A percentile compares a stretch with the other conserved stretches of the same genome.
Evolutionary conservation across 2,797 vertebrate species (phyloP).

Genomic region (Chaenodraco wilsoni): DNA sequence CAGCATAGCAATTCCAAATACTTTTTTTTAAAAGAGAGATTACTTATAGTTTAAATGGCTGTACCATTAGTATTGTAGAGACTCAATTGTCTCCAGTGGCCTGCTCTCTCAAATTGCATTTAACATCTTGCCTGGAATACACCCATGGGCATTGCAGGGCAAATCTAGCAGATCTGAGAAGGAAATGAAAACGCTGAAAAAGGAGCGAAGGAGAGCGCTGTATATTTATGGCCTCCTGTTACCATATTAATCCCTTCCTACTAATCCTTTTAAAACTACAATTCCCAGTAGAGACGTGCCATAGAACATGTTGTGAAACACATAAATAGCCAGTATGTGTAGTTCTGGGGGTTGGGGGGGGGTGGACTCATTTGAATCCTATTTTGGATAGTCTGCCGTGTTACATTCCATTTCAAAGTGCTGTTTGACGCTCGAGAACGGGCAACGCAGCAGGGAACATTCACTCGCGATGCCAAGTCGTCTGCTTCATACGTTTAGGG

Average conservation of each 20-base stretch:
- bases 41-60: constrained; percentile 22
- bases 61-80: constrained; percentile 43
- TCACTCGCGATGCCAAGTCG: too few species aligned
- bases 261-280: constrained; percentile 63
- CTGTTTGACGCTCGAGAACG: too few species aligned
- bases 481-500: too few species aligned
- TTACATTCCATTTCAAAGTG: too few species aligned
- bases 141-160: constrained; percentile 38
- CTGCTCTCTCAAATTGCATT: constrained; percentile 35
- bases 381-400: too few species aligned
- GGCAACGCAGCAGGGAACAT: too few species aligned
- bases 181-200: constrained; percentile 54
- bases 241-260: constrained; percentile 75
- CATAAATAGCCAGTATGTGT: too few species aligned
- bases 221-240: constrained; percentile 71
- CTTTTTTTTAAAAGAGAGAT: constrained; percentile 3
- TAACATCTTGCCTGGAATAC: constrained; percentile 28
- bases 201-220: constrained; percentile 32
- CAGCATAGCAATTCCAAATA: constrained; percentile 29
- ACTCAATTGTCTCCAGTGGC: constrained; percentile 34
- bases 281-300: too few species aligned
- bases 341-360: too few species aligned
- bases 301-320: too few species aligned
- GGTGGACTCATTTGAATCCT: too few species aligned
- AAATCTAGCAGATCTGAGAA: constrained; percentile 54